Conservation (phyloP, 2,113 vertebrate genomes). For the Microcebus griseorufus region DNA sequence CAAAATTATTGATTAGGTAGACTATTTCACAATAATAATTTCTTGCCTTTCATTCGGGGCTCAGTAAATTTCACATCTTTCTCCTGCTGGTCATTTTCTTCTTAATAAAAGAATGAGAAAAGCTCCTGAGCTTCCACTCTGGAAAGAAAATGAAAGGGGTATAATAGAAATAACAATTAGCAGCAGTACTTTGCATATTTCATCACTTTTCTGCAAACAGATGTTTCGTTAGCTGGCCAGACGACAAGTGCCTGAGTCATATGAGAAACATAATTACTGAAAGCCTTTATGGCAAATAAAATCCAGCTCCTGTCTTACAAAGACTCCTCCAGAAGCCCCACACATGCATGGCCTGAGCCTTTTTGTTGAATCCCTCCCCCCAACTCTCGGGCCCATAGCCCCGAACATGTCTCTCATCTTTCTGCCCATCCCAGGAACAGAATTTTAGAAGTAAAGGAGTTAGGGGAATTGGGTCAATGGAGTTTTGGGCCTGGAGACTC, state of each 20-base stretch:
- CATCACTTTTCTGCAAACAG: constrained; percentile 40
- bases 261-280: background rate
- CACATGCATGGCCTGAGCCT: rapidly evolving
- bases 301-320: background rate
- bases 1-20: background rate
- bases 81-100: background rate
- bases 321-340: background rate
- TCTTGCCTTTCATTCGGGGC: background rate
- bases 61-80: background rate
- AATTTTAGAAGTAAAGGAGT: background rate
- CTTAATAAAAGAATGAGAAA: background rate
- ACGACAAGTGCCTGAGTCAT: background rate
- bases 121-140: background rate
- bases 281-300: constrained; percentile 25
- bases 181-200: background rate
- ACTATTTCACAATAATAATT: background rate
- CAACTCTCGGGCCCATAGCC: background rate
- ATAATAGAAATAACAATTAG: background rate
- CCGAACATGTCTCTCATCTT: background rate
- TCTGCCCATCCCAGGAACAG: background rate
- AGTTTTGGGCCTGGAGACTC: background rate
- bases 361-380: background rate
- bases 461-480: background rate
- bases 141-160: background rate
- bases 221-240: constrained; percentile 38